These are phyloP conservation scores for Callaeas wilsoni DNA, from an alignment of 2,113 vertebrate species.

Conservation along the genomic window DNA sequence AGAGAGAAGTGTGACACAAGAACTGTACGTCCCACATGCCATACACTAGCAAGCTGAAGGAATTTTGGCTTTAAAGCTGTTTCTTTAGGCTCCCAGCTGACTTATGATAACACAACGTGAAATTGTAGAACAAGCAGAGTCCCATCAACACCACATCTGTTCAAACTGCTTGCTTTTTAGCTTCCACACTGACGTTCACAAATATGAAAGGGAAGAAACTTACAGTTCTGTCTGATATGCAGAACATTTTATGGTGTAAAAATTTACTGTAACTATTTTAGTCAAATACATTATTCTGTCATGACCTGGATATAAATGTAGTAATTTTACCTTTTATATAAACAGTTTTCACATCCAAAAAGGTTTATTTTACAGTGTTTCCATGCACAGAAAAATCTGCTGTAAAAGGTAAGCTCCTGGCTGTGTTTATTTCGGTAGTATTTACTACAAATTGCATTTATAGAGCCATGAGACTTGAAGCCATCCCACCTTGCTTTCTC, in stretches of 20 bases:
- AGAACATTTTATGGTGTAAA: neutral
- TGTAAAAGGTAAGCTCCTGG: neutral
- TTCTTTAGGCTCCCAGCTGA: neutral
- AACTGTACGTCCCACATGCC: neutral
- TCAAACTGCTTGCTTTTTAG: neutral
- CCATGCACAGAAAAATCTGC: neutral
- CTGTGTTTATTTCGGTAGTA: neutral
- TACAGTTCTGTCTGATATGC: neutral
- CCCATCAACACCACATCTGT: slow-evolving; percentile 43
- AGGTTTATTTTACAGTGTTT: neutral
- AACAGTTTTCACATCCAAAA: neutral
- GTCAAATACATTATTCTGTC: neutral
- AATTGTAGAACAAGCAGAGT: neutral
- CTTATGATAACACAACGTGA: neutral
- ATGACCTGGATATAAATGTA: neutral
- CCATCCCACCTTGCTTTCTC: neutral
- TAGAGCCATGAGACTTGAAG: neutral
- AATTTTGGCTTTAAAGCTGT: neutral
- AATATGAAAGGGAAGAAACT: slow-evolving; percentile 3
- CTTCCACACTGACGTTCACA: slow-evolving; percentile 1
- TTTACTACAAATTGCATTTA: neutral
- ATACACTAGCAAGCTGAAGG: neutral
- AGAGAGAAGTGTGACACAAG: neutral
- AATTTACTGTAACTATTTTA: neutral
- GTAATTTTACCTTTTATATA: neutral